Evolutionary conservation across 2,113 vertebrate genomes (phyloP), one percentile per base, ranked within the genome.

Genomic region (Mus pahari): DNA sequence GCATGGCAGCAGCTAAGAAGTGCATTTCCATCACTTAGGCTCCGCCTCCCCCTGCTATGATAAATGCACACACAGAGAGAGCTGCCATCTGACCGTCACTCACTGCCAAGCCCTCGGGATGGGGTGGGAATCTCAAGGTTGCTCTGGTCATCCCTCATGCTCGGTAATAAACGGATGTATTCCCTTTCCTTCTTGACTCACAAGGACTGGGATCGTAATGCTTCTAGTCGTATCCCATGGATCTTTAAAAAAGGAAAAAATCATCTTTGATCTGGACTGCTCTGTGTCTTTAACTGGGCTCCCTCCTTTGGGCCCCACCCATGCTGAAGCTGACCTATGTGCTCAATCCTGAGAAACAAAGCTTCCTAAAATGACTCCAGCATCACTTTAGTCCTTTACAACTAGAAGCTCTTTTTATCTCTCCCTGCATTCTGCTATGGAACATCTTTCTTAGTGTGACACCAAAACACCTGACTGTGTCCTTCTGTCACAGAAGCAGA

Each of bases 11-110:
- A 74, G 73, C 94, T 26, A 45, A 45, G 42, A 86, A 68, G 24
- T 39, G 68, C 22, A 20, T 58, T 77, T 94, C 77, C 50, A 70
- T 11, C 36, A 3, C 55, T 92, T 50, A 74, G 60, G 33, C 33
- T n/a, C 73, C 26, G 62, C 91, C 91, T 89, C 33, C 64, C 20
- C 77, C 77, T 89, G 7, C 60, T 39, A 79, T 73, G 60, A 92
- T 68, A 58, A 89, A 83, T 60, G 53, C 17, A 45, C 60, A 45
- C 60, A 36, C 0, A 3, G n/a, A 70, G 73, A 89, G 78, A 90
- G 71, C 45, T 66, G 50, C 60, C 94, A 68, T 92, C 92, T 89
- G 94, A 81, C 62, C 31, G 19, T 39, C 10, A 2, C 74, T 95
- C 26, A 64, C 20, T 90, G 58, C 84, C 14, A 33, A 74, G 88